Evolutionary conservation across 2,888 invertebrate species (phyloP), one percentile per base, ranked within the genome.

Genomic region (Caprella mutica): DNA sequence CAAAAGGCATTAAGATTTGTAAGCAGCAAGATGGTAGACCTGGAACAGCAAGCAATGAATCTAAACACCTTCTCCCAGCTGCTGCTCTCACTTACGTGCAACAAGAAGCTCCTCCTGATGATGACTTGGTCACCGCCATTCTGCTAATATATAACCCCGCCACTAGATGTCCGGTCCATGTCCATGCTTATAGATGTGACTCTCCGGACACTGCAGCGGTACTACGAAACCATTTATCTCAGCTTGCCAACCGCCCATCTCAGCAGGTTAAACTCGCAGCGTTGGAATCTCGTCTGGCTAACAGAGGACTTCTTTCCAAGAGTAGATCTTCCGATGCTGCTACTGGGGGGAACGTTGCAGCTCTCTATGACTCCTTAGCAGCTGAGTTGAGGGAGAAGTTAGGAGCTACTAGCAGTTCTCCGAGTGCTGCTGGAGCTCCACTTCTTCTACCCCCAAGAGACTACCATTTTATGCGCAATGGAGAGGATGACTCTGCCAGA

Each of bases 1-100:
- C 86, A 73, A 92, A 93, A 74, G 94, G 94, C 35, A 76, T 96
- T 70, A 93, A 93, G 77, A 91, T 96, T 67, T 82, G 92, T 66
- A 94, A 94, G 76, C 77, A 80, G 12, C 76, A 74, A n/a, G 67
- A 67, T 67, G 66, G 24, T 66, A 73, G 55, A 71, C 71, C 88
- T 35, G 12, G 27, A 3, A 26, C 33, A 2, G 21, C 38, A 24
- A 30, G 42, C 17, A 21, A n/a, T n/a, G 38, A 26, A 6, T 86
- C 93, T 68, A 93, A 92, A 74, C 93, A 94, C 73, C 85, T 91
- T 74, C 90, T 93, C 65, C 91, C 92, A 0, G 89, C 90, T 72
- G 86, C 90, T 74, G 89, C 90, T 71, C 86, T 93, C 71, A 88
- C 93, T 44, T 90, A 86, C 71, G 88, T 88, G 19, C 84, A 86